phyloP scores from a whole-genome alignment of 2,888 invertebrate genomes.

The Caenorhabditis sp. region DNA sequence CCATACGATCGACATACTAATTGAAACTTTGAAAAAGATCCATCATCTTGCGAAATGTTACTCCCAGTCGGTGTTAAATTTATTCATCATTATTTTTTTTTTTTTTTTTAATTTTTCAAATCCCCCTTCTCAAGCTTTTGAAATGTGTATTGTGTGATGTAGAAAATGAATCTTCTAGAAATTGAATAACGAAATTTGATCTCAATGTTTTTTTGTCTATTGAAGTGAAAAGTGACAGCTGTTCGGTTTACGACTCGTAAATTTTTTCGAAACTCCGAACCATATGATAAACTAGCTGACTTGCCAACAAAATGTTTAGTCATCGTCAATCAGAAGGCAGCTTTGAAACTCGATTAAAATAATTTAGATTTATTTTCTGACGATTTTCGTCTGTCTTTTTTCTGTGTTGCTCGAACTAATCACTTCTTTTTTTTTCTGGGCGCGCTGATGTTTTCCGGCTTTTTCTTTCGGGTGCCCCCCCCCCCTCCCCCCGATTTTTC shows the following conservation, averaged over 20 bases:
- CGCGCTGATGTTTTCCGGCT: neutral
- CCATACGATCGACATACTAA: constrained; percentile 67
- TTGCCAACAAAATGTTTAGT: neutral
- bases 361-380: neutral
- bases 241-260: neutral
- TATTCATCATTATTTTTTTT: neutral
- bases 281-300: too few relatives aligned
- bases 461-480: neutral
- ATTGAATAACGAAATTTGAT: neutral
- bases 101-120: neutral
- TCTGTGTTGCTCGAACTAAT: neutral
- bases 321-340: neutral
- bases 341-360: neutral
- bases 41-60: neutral
- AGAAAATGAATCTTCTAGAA: neutral
- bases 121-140: neutral
- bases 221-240: neutral
- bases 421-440: neutral
- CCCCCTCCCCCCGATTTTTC: too few relatives aligned
- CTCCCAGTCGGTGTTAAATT: neutral
- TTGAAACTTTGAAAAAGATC: neutral
- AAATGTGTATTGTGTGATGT: constrained; percentile 1
- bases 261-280: neutral
- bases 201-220: neutral
- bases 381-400: neutral